A percentile compares a stretch with the other conserved stretches of the same genome.
phyloP scores from a whole-genome alignment of 1,140 invertebrate species.

The Trachymyrmex septentrionalis region DNA sequence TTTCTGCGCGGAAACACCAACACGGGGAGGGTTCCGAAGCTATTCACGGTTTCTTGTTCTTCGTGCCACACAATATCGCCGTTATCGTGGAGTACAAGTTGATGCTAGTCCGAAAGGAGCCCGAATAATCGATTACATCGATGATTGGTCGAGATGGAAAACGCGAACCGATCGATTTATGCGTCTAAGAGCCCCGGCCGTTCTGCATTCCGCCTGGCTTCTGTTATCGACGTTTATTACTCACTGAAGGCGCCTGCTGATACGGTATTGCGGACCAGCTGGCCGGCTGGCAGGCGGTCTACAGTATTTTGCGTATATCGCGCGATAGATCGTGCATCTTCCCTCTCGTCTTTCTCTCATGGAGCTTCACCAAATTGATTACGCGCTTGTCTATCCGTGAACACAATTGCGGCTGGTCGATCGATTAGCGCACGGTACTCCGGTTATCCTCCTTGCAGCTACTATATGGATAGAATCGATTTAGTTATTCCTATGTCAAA shows the following conservation, averaged over 20 bases:
- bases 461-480: background rate
- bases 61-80: constrained; percentile 51
- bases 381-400: constrained; percentile 35
- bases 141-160: constrained; percentile 66
- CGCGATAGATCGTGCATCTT: constrained; percentile 14
- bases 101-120: constrained; percentile 46
- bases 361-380: constrained; percentile 29
- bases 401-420: constrained; percentile 10
- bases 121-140: constrained; percentile 53
- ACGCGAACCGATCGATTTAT: constrained; percentile 66
- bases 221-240: constrained; percentile 69
- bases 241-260: constrained; percentile 43
- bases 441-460: background rate
- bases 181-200: constrained; percentile 62
- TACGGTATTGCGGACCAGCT: constrained; percentile 35
- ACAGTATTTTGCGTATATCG: constrained; percentile 33
- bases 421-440: constrained; percentile 14
- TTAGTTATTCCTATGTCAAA: background rate
- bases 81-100: background rate
- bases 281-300: constrained; percentile 5
- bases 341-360: background rate
- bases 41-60: constrained; percentile 46
- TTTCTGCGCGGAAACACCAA: constrained; percentile 31
- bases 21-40: constrained; percentile 42
- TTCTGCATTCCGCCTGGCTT: constrained; percentile 56